Evolutionary conservation across 1,140 invertebrate genomes (phyloP).

Genomic region (Brachionus plicatilis): DNA sequence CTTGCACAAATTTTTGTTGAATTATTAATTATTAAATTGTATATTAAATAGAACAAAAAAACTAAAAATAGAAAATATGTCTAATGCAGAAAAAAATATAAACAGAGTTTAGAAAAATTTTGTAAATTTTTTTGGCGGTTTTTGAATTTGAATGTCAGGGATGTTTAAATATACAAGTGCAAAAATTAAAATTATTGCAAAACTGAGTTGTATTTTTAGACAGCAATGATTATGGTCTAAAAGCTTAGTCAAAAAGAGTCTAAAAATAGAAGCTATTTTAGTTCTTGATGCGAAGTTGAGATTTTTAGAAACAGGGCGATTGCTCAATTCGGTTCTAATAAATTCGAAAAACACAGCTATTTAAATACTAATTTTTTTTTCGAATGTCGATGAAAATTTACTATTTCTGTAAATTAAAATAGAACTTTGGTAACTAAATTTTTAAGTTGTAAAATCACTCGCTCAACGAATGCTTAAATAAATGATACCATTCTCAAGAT

Average conservation of each 20-base stretch:
- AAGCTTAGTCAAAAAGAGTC: not conserved
- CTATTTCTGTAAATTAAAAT: constrained; percentile 2
- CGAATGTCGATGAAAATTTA: not conserved
- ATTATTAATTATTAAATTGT: not conserved
- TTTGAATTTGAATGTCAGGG: not conserved
- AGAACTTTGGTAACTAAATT: not conserved
- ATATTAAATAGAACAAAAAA: not conserved
- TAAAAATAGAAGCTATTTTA: not conserved
- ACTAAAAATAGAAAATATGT: not conserved
- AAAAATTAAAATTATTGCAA: not conserved
- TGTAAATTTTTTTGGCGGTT: not conserved
- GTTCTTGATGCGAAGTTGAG: not conserved
- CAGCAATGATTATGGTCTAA: not conserved
- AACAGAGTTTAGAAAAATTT: not conserved
- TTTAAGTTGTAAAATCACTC: constrained; percentile 1
- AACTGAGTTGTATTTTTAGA: not conserved
- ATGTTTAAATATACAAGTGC: not conserved
- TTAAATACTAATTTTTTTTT: not conserved
- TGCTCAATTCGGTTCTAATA: not conserved
- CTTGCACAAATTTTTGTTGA: not conserved
- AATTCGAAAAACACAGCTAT: not conserved
- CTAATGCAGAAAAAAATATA: not conserved
- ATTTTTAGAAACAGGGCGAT: not conserved
- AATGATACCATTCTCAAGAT: not conserved
- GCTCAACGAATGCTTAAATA: not conserved